Conservation (phyloP, 2,888 invertebrate genomes). For the Megaustenia siamemsis region DNA sequence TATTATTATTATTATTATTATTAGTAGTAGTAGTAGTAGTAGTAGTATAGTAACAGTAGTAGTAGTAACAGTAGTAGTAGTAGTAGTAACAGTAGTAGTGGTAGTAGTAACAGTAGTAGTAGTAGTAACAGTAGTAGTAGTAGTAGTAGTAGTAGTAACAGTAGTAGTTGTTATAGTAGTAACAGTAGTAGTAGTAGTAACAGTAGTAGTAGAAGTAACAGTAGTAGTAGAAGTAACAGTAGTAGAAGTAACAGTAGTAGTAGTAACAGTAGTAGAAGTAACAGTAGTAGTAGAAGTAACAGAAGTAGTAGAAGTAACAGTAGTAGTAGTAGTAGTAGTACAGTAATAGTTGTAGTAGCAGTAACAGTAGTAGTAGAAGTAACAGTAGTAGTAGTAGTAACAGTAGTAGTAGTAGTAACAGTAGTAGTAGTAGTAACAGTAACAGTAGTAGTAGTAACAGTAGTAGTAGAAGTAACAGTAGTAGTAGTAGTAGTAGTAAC, state of each 20-base stretch:
- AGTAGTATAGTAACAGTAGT: too few species aligned
- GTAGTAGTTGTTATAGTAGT: too few species aligned
- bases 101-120: background rate
- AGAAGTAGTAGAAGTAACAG: background rate
- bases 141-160: background rate
- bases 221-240: too few species aligned
- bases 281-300: too few species aligned
- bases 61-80: background rate
- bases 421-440: slow-evolving; percentile 9
- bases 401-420: background rate
- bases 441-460: slow-evolving; percentile 9
- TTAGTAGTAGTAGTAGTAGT: too few species aligned
- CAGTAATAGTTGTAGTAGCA: too few species aligned
- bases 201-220: too few species aligned
- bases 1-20: too few species aligned
- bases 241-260: background rate
- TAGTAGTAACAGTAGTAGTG: background rate
- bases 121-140: background rate
- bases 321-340: background rate
- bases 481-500: slow-evolving; percentile 1
- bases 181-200: too few species aligned
- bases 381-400: background rate
- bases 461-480: background rate
- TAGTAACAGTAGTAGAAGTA: background rate
- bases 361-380: slow-evolving; percentile 2